These are phyloP conservation scores for Himalopsyche anomala DNA, from an alignment of 2,888 invertebrate genomes.

Conservation along the genomic window DNA sequence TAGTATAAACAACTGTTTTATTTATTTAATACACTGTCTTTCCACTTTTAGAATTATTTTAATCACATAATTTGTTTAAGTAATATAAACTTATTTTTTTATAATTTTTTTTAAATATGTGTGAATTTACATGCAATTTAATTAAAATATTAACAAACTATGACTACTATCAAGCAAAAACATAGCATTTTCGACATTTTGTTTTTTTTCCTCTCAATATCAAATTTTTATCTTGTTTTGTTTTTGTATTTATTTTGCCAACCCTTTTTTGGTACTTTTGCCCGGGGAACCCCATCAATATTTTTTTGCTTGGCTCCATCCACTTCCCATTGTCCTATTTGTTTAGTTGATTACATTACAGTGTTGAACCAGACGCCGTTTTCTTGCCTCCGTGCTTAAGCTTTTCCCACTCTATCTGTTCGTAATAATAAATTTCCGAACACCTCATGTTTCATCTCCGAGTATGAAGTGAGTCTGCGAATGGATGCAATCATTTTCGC, in stretches of 20 bases:
- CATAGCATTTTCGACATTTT: no score
- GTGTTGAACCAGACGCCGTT: constrained; percentile 44
- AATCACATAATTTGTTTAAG: no score
- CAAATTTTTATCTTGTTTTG: background rate
- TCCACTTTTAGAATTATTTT: no score
- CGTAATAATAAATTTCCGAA: constrained; percentile 8
- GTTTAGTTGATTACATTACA: constrained; percentile 53
- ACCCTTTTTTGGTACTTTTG: background rate
- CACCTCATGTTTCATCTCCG: constrained; percentile 27
- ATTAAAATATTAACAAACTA: no score
- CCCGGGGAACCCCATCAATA: constrained; percentile 49
- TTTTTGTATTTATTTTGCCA: constrained; percentile 1
- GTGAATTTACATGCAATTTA: no score
- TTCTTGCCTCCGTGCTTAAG: constrained; percentile 15
- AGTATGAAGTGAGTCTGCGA: background rate
- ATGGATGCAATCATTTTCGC: constrained; percentile 1
- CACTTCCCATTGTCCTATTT: constrained; percentile 54
- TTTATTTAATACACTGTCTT: no score
- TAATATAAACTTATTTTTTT: no score
- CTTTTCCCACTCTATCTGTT: constrained; percentile 14
- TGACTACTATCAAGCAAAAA: no score
- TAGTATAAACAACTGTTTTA: no score
- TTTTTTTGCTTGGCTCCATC: constrained; percentile 51
- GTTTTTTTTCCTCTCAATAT: no score
- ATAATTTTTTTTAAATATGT: no score